These are phyloP conservation scores for Sarcophaga variegata DNA, from an alignment of 2,888 invertebrate genomes.

Conservation along the genomic window DNA sequence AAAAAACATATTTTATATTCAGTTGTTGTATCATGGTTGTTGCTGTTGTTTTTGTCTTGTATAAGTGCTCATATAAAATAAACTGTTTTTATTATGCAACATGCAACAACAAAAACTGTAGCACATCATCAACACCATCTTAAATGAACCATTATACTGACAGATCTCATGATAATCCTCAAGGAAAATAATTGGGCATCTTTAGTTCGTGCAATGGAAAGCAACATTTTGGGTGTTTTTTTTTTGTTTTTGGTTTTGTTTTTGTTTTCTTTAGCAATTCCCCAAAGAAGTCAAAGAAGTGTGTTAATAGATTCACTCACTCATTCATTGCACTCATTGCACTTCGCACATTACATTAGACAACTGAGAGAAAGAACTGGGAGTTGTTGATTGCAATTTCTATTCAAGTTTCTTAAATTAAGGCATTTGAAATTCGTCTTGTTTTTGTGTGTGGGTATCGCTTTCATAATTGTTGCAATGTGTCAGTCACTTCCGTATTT, in stretches of 20 bases:
- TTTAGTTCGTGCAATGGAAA: not conserved
- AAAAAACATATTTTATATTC: not conserved
- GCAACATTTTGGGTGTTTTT: not conserved
- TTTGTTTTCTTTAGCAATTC: not conserved
- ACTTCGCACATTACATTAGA: not conserved
- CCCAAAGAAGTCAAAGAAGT: not conserved
- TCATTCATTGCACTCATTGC: too few species aligned
- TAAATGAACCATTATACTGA: conserved; percentile 42
- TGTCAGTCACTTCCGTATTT: conserved; percentile 30
- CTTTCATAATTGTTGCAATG: conserved; percentile 36
- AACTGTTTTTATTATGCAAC: conserved; percentile 37
- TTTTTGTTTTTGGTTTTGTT: too few species aligned
- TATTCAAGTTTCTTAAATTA: not conserved
- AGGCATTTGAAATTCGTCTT: conserved; percentile 1
- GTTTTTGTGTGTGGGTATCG: not conserved
- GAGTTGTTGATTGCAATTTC: not conserved
- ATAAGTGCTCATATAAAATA: not conserved
- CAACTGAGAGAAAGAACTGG: not conserved
- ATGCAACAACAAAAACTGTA: conserved; percentile 27
- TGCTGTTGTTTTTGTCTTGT: conserved; percentile 6
- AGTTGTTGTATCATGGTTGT: not conserved
- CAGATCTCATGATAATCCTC: not conserved
- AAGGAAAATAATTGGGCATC: not conserved
- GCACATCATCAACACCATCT: conserved; percentile 54
- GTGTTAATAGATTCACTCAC: not conserved